Conservation (phyloP, 2,113 vertebrate species). For the Gobius niger region DNA sequence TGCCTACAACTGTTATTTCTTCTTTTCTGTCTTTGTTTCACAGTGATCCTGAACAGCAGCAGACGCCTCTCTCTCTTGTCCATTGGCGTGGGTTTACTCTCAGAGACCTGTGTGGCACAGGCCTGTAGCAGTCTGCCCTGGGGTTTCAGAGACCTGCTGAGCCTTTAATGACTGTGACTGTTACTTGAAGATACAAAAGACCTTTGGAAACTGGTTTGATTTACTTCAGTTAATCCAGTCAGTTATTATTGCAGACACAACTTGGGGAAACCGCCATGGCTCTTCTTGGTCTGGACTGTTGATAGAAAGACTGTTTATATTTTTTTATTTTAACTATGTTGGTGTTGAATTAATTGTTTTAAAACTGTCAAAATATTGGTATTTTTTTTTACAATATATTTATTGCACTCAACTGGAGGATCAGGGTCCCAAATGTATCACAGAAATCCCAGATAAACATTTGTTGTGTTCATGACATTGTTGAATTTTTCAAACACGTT, state of each 20-base stretch:
- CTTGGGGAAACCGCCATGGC: not conserved
- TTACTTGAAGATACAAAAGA: not conserved
- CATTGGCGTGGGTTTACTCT: slow-evolving; percentile 81
- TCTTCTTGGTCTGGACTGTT: not conserved
- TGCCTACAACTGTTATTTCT: too few species aligned
- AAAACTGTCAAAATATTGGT: not conserved
- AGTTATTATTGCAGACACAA: too few species aligned
- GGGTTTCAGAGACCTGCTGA: slow-evolving; percentile 55
- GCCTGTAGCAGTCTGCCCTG: slow-evolving; percentile 75
- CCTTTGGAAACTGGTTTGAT: not conserved
- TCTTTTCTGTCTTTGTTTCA: slow-evolving; percentile 15
- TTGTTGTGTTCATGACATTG: too few species aligned
- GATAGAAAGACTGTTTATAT: not conserved
- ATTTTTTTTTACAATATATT: not conserved
- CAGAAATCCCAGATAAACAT: too few species aligned
- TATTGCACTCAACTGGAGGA: too few species aligned
- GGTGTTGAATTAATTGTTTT: not conserved
- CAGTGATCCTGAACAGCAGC: slow-evolving; percentile 89
- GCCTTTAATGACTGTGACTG: slow-evolving; percentile 15
- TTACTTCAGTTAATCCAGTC: not conserved
- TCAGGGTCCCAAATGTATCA: too few species aligned
- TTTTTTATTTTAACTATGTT: not conserved
- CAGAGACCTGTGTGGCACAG: slow-evolving; percentile 80
- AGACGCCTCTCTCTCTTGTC: slow-evolving; percentile 80
- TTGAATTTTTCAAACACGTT: too few species aligned